Base-by-base conservation (phyloP, 2,888 invertebrate species). In the Acanthoscelides obtectus region DNA sequence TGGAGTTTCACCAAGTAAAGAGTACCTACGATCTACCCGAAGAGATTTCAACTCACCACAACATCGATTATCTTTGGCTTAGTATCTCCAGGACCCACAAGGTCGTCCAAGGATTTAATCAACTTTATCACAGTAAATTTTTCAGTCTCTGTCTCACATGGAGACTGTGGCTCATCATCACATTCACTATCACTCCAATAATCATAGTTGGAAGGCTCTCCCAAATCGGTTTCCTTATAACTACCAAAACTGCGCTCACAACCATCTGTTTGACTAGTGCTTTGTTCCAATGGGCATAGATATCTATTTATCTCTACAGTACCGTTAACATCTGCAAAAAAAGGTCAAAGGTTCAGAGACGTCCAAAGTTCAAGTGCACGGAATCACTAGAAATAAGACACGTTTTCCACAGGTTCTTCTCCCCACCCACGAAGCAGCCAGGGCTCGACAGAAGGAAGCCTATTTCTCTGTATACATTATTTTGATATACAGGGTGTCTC, bases 1-100 rank as follows among this genome's bases (percentile, higher is more conserved):
- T 25, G 25, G 6, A 6, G 25, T 25, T 25, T 25, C 25, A 25
- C 25, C 25, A 25, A 25, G 6, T n/a, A 20, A 20, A 20, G 1
- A 64, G 20, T 21, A 12, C n/a, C 12, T 4, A 66, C 20, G 12
- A 20, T 27, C 6, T 45, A 25, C 45, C 6, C 5, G 6, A 45
- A n/a, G n/a, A n/a, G n/a, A n/a, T n/a, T n/a, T n/a, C n/a, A 20
- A 72, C 72, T 22, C 65, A 72, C 72, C 70, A 72, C 68, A 19
- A 70, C 68, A n/a, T 69, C 70, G 8, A 72, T 70, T 20, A 72
- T 72, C 68, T 66, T 72, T 27, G 72, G 72, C 68, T 65, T 68
- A 5, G 69, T 69, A 27, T 69, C 69, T 22, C 19, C 69, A 20
- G 66, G 20, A 21, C 20, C 66, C 20, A 66, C 20, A 5, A 66